Evolutionary conservation across 1,140 invertebrate species (phyloP).

Genomic region (Drosophila micromelanica): DNA sequence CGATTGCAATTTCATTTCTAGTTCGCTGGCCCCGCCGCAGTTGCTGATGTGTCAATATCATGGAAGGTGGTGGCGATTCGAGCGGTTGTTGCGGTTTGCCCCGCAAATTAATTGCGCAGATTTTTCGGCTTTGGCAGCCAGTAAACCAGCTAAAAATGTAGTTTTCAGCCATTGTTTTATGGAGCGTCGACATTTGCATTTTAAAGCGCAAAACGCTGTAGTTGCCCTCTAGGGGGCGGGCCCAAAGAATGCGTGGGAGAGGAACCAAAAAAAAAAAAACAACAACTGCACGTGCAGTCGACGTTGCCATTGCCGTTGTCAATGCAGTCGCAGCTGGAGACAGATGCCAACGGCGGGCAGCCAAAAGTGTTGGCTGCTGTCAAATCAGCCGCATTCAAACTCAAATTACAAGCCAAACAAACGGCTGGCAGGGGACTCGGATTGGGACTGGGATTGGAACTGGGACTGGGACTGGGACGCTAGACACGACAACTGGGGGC

Average conservation of each 20-base stretch:
- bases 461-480: not conserved
- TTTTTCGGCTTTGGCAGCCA: constrained; percentile 49
- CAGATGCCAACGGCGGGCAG: constrained; percentile 34
- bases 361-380: constrained; percentile 73
- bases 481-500: constrained; percentile 28
- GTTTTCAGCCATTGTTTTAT: constrained; percentile 41
- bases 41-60: constrained; percentile 75
- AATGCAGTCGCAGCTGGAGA: constrained; percentile 59
- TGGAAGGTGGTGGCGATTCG: not conserved
- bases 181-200: constrained; percentile 67
- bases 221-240: not conserved
- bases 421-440: constrained; percentile 27
- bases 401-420: constrained; percentile 74
- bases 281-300: constrained; percentile 59
- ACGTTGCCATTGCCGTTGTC: constrained; percentile 18
- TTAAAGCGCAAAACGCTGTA: constrained; percentile 47
- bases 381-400: constrained; percentile 80
- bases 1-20: constrained; percentile 72
- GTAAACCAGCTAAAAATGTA: constrained; percentile 44
- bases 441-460: constrained; percentile 6
- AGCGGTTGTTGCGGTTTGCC: constrained; percentile 67
- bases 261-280: constrained; percentile 8
- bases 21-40: constrained; percentile 44
- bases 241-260: constrained; percentile 56
- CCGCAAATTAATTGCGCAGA: constrained; percentile 77